Evolutionary conservation across 2,888 invertebrate genomes (phyloP).

Genomic region (Ctenicera cuprea): DNA sequence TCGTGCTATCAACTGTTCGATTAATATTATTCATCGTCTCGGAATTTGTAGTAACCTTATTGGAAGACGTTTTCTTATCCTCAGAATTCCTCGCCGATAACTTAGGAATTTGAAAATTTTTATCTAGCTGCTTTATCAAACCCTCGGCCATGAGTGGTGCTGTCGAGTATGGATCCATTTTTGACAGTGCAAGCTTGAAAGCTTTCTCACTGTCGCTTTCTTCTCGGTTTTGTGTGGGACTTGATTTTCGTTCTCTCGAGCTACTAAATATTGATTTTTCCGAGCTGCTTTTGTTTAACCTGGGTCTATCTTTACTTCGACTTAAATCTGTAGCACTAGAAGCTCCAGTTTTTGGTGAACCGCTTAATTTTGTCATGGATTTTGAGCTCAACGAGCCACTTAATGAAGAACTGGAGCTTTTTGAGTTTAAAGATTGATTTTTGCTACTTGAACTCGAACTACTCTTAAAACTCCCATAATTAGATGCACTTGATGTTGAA

Average conservation of each 20-base stretch:
- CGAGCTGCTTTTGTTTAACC: conserved; percentile 76
- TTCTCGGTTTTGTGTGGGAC: conserved; percentile 79
- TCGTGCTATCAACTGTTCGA: conserved; percentile 64
- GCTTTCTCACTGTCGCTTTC: conserved; percentile 79
- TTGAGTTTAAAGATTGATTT: conserved; percentile 55
- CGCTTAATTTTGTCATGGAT: conserved; percentile 73
- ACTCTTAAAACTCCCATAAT: conserved; percentile 53
- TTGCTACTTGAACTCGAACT: conserved; percentile 70
- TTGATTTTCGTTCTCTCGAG: conserved; percentile 79
- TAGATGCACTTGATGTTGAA: conserved; percentile 67
- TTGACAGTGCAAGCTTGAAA: conserved; percentile 75
- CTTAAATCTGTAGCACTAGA: conserved; percentile 74
- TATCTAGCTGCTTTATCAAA: conserved; percentile 85
- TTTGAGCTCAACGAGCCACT: conserved; percentile 48
- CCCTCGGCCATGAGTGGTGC: conserved; percentile 82
- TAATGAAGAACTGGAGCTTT: conserved; percentile 25
- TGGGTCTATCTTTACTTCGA: conserved; percentile 77
- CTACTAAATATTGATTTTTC: conserved; percentile 81
- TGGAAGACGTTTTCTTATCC: conserved; percentile 70
- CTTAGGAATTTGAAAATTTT: conserved; percentile 92
- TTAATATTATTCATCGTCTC: conserved; percentile 63
- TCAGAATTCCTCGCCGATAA: conserved; percentile 76
- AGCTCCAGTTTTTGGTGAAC: conserved; percentile 76
- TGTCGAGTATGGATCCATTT: conserved; percentile 78
- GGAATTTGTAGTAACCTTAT: conserved; percentile 60